Evolutionary conservation across 2,888 invertebrate species (phyloP).

Genomic region (Augiades crinisus): DNA sequence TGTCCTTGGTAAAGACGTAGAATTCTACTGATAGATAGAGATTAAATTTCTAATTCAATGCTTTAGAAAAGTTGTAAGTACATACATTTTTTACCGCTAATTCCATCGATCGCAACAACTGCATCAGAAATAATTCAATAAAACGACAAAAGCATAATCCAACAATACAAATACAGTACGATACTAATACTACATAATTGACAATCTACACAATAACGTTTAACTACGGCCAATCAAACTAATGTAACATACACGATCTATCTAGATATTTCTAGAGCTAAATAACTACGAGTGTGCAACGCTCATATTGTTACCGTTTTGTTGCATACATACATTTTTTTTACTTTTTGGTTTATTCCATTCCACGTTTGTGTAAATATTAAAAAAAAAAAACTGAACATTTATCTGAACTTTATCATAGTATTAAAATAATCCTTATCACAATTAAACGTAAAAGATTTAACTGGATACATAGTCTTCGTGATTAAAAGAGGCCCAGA

Average conservation of each 20-base stretch:
- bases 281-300: slow-evolving; percentile 5
- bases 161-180: neutral
- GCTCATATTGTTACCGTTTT: slow-evolving; percentile 1
- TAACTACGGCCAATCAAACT: slow-evolving; percentile 23
- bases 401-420: too few species aligned
- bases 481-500: too few species aligned
- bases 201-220: slow-evolving; percentile 8
- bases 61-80: too few species aligned
- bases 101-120: too few species aligned
- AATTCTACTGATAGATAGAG: too few species aligned
- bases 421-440: too few species aligned
- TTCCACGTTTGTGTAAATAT: slow-evolving; percentile 22
- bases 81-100: too few species aligned
- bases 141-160: neutral
- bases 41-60: too few species aligned
- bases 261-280: slow-evolving; percentile 8
- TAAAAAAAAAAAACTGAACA: slow-evolving; percentile 14
- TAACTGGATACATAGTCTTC: too few species aligned
- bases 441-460: too few species aligned
- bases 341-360: slow-evolving; percentile 25
- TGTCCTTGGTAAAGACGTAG: too few species aligned
- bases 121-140: too few species aligned
- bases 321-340: slow-evolving; percentile 26
- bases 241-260: slow-evolving; percentile 21
- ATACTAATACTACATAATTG: neutral